Conservation (phyloP, 2,113 vertebrate species). For the Aspiorhynchus laticeps region DNA sequence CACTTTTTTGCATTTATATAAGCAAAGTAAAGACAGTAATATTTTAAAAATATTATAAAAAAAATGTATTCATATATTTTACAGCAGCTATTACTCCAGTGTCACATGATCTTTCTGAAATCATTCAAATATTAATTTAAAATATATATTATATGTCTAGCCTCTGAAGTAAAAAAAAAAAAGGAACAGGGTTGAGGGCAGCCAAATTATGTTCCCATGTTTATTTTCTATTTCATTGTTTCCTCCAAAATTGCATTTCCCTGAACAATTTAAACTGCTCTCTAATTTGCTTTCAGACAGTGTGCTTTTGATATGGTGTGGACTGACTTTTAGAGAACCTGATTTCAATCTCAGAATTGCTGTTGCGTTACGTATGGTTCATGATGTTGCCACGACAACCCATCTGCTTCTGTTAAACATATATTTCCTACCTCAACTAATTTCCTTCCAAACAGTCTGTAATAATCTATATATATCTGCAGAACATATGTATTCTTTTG, state of each 20-base stretch:
- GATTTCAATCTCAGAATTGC: conserved; percentile 8
- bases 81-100: background rate
- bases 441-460: background rate
- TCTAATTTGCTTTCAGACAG: conserved; percentile 19
- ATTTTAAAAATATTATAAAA: background rate
- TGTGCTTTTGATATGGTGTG: conserved; percentile 18
- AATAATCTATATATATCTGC: background rate
- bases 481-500: background rate
- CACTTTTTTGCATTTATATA: background rate
- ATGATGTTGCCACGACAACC: conserved; percentile 33
- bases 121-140: background rate
- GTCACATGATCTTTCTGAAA: background rate
- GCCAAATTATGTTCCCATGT: background rate
- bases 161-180: background rate
- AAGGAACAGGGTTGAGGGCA: background rate
- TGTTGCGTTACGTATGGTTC: conserved; percentile 32
- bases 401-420: conserved; percentile 45
- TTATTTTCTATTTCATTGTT: background rate
- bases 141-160: background rate
- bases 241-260: conserved; percentile 11
- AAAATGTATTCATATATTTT: background rate
- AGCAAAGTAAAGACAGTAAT: background rate
- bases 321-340: conserved; percentile 1
- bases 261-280: background rate
- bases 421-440: background rate